A percentile compares a stretch with the other conserved stretches of the same genome.
Conservation (phyloP, 1,140 invertebrate genomes). For the Drosophila bocki region DNA sequence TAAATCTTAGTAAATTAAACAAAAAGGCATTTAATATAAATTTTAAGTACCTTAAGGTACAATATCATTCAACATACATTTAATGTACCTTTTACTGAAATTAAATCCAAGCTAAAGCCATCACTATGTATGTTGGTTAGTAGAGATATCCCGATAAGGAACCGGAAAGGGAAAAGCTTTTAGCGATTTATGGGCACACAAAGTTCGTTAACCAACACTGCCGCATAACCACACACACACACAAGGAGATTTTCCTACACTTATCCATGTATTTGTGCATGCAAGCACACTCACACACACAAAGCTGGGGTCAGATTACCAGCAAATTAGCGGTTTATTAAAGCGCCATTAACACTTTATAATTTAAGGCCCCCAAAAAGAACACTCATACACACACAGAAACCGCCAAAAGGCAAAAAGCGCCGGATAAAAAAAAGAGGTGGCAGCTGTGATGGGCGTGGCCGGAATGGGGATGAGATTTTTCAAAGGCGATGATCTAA, state of each 20-base stretch:
- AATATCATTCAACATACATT: too few relatives aligned
- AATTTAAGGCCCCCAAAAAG: constrained; percentile 57
- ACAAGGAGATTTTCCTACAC: constrained; percentile 1
- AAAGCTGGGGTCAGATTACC: constrained; percentile 56
- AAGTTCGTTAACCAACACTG: constrained; percentile 43
- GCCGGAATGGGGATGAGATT: background rate
- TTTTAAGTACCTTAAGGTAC: too few relatives aligned
- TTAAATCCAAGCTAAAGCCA: background rate
- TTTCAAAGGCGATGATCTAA: constrained; percentile 38
- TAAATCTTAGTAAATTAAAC: too few relatives aligned
- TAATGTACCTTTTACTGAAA: background rate
- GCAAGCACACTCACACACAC: constrained; percentile 21
- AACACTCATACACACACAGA: constrained; percentile 14
- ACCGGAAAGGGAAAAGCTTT: constrained; percentile 35
- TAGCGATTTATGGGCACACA: constrained; percentile 51
- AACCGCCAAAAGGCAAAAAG: constrained; percentile 36
- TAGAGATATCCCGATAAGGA: constrained; percentile 8
- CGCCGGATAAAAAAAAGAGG: background rate
- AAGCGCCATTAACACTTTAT: constrained; percentile 67
- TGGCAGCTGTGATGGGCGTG: background rate
- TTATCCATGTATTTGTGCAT: constrained; percentile 3
- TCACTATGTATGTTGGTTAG: constrained; percentile 7
- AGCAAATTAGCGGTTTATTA: constrained; percentile 68
- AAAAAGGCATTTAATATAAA: too few relatives aligned
- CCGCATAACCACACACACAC: constrained; percentile 21